phyloP scores from a whole-genome alignment of 2,888 invertebrate genomes.

The Spisula solida region DNA sequence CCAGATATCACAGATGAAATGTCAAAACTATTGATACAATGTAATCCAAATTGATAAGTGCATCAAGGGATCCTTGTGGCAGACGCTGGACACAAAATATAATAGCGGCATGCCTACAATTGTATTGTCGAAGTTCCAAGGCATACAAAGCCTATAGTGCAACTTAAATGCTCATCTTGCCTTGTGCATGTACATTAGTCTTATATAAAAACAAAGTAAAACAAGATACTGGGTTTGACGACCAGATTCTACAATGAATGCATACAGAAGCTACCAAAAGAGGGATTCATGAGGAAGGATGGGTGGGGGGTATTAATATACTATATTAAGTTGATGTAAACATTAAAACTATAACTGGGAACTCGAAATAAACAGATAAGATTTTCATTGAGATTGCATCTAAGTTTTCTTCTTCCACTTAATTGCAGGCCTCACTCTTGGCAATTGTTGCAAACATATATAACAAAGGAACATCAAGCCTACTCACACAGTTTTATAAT shows the following conservation, averaged over 20 bases:
- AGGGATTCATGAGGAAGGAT: conserved; percentile 56
- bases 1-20: conserved; percentile 53
- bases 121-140: conserved; percentile 54
- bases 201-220: conserved; percentile 60
- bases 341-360: too few species aligned
- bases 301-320: conserved; percentile 65
- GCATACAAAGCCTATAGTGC: conserved; percentile 50
- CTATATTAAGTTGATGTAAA: too few species aligned
- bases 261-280: conserved; percentile 58
- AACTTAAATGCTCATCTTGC: conserved; percentile 50
- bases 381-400: too few species aligned
- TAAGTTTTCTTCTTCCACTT: too few species aligned
- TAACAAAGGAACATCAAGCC: too few species aligned
- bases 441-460: too few species aligned
- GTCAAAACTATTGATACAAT: conserved; percentile 53
- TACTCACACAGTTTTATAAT: too few species aligned
- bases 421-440: too few species aligned
- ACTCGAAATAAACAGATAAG: too few species aligned
- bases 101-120: conserved; percentile 52
- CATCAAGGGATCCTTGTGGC: conserved; percentile 46
- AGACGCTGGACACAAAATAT: conserved; percentile 54
- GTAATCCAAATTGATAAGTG: conserved; percentile 57
- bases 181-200: conserved; percentile 49
- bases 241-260: conserved; percentile 68
- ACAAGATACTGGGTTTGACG: conserved; percentile 56